Percentiles rank a stretch among this genome's conserved stretches.
Conservation (phyloP, 2,113 vertebrate species). For the Pionites leucogaster region DNA sequence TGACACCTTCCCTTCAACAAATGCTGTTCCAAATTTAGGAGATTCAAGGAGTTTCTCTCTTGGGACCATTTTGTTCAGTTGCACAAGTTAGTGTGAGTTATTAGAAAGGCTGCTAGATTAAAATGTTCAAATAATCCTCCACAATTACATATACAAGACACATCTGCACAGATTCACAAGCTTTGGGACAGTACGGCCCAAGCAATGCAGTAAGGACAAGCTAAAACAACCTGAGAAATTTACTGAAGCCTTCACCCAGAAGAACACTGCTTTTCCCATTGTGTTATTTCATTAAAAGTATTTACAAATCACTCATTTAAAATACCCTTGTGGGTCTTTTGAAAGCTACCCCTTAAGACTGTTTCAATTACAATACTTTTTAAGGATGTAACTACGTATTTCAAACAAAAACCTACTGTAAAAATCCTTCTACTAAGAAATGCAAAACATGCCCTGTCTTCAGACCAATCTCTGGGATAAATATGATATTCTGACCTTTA, state of each 20-base stretch:
- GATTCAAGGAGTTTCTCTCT: background rate
- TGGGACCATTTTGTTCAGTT: background rate
- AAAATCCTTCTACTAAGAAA: slow-evolving; percentile 1
- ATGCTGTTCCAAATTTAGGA: background rate
- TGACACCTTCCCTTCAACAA: background rate
- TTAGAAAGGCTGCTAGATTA: background rate
- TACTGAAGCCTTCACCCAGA: background rate
- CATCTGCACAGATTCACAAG: background rate
- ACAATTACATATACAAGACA: fast-evolving
- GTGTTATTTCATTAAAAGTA: background rate
- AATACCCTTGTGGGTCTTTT: background rate
- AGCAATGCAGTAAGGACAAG: background rate
- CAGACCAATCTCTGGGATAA: background rate
- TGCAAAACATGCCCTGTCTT: background rate
- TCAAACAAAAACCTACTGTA: slow-evolving; percentile 5
- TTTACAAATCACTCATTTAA: background rate
- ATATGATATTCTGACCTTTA: background rate
- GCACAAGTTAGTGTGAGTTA: background rate
- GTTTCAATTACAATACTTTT: background rate
- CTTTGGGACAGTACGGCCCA: background rate
- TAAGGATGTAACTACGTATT: background rate
- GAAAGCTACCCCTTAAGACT: background rate
- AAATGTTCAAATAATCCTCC: background rate
- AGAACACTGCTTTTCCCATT: background rate
- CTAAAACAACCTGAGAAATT: background rate